phyloP scores from a whole-genome alignment of 53 echinoderm and acorn worm species.

The Temnopleurus reevesii region DNA sequence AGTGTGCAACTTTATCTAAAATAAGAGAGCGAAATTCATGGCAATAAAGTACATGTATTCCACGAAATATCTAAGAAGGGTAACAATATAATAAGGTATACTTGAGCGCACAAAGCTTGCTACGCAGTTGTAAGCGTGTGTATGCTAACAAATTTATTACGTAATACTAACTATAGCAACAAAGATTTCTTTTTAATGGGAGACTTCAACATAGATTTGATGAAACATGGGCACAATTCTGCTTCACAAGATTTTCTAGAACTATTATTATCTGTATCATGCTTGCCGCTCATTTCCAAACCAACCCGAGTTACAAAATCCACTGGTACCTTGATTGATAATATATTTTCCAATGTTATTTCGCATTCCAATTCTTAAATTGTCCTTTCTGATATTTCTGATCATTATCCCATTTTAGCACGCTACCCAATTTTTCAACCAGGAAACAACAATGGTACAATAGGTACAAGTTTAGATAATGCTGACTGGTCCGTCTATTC shows the following conservation, averaged over 20 bases:
- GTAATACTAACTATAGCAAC: not conserved
- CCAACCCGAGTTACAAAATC: not conserved
- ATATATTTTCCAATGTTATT: not conserved
- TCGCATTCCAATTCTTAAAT: not conserved
- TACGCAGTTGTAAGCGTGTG: too few relatives aligned
- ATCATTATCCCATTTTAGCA: not conserved
- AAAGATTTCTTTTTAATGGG: constrained; percentile 21
- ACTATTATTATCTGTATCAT: not conserved
- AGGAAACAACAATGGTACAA: not conserved
- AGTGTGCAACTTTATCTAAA: too few relatives aligned
- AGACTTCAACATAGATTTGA: constrained; percentile 27
- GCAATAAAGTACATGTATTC: too few relatives aligned
- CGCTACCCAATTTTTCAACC: not conserved
- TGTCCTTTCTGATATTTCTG: not conserved
- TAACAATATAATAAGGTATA: too few relatives aligned
- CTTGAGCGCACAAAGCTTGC: too few relatives aligned
- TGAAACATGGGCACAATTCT: not conserved
- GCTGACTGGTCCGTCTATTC: not conserved
- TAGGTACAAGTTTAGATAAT: not conserved
- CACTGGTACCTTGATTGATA: not conserved
- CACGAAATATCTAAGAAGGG: too few relatives aligned
- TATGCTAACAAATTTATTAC: not conserved
- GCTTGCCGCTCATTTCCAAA: not conserved
- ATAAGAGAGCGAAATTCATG: too few relatives aligned
- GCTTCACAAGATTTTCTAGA: not conserved